Base-by-base conservation (phyloP, 2,797 vertebrate species). In the Lateolabrax maculatus region DNA sequence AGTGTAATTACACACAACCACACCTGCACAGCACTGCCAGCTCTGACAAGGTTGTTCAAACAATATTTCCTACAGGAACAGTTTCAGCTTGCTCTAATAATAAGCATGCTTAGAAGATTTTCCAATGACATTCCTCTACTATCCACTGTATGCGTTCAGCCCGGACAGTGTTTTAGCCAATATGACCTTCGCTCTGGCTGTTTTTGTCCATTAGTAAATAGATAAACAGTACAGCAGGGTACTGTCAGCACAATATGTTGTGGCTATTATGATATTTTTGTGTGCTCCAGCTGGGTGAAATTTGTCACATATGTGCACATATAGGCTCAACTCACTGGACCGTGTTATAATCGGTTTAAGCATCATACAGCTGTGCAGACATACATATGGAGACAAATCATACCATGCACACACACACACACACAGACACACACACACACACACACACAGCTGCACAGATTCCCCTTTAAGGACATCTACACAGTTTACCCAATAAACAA, bases 1-100 rank as follows among this genome's bases (percentile, higher is more conserved):
- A 74, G 62, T 89, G 86, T 91, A 92, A 93, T 93, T 92, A 90
- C 60, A 78, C 83, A 74, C 76, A 77, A 56, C 68, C 77, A 70
- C 83, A 90, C 87, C 87, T 92, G 87, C 78, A 60, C 84, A 46
- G 25, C 48, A 65, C 34, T n/a, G 31, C 43, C 51, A 66, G 74
- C 66, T 61, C 73, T 23, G 36, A 71, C 46, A 71, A 87, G 71
- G 83, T 55, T 79, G 51, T 83, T 65, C 70, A 85, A 85, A 90
- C 84, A 86, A 2, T 41, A 21, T 84, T 77, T 89, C 75, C 43
- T 27, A 9, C 43, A 43, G 63, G 21, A 90, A 80, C 57, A 70
- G 46, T 84, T 84, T 75, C 49, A 57, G 51, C 69, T 56, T 41
- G 31, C 75, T 70, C 23, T 70, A 87, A 81, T 70, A 87, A 81